phyloP scores from a whole-genome alignment of 2,888 invertebrate species.

The Hydraecia micacea region DNA sequence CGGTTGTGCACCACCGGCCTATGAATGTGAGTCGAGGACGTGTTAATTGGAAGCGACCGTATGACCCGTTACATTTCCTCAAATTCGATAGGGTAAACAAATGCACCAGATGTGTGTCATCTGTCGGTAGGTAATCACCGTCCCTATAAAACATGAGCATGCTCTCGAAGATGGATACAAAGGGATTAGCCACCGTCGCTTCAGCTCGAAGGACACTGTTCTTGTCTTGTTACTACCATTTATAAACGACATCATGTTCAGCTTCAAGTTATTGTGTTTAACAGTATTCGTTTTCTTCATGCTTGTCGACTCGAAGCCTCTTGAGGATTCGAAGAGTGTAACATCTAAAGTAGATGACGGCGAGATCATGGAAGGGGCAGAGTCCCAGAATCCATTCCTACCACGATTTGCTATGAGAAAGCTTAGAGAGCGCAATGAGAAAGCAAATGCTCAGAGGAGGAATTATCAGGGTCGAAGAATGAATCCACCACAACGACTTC shows the following conservation, averaged over 20 bases:
- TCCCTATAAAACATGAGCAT: conserved; percentile 81
- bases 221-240: neutral
- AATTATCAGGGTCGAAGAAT: conserved; percentile 71
- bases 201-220: conserved; percentile 15
- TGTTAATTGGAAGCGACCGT: conserved; percentile 86
- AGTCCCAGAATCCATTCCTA: conserved; percentile 83
- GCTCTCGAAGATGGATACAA: conserved; percentile 70
- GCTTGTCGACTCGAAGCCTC: conserved; percentile 71
- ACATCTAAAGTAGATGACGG: conserved; percentile 48
- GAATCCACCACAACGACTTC: conserved; percentile 60
- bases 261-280: conserved; percentile 68
- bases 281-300: conserved; percentile 68
- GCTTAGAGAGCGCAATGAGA: conserved; percentile 80
- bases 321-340: conserved; percentile 66
- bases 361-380: conserved; percentile 85
- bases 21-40: conserved; percentile 79
- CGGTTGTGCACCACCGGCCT: conserved; percentile 65
- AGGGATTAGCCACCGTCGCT: conserved; percentile 75
- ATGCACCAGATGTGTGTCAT: conserved; percentile 87
- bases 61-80: conserved; percentile 87
- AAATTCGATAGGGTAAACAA: conserved; percentile 84
- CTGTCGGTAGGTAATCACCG: conserved; percentile 67
- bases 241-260: conserved; percentile 56
- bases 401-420: conserved; percentile 86
- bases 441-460: conserved; percentile 78